Evolutionary conservation across 2,113 vertebrate genomes (phyloP).

Genomic region (Sarotherodon lohbergeri): DNA sequence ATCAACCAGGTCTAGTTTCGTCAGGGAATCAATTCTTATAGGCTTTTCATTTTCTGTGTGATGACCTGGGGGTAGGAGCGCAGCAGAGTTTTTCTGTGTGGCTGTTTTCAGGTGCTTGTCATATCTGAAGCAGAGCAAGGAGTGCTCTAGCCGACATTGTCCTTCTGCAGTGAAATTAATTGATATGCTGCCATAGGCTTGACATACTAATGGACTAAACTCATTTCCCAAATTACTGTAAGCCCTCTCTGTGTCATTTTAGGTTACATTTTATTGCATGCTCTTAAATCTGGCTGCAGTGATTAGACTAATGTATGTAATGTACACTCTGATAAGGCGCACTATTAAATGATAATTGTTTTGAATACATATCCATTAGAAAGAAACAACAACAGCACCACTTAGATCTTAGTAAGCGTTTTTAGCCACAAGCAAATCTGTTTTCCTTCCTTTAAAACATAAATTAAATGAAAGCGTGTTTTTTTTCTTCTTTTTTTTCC

Average conservation of each 20-base stretch:
- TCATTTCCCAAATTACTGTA: conserved; percentile 48
- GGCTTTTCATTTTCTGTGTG: conserved; percentile 66
- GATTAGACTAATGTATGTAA: conserved; percentile 31
- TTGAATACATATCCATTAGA: neutral
- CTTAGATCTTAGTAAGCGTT: neutral
- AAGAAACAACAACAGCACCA: neutral
- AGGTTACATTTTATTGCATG: conserved; percentile 45
- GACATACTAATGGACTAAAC: conserved; percentile 58
- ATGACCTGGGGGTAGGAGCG: conserved; percentile 33
- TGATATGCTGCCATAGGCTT: conserved; percentile 40
- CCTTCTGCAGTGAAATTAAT: conserved; percentile 56
- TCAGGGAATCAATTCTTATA: conserved; percentile 67
- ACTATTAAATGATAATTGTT: neutral
- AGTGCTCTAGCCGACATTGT: conserved; percentile 22
- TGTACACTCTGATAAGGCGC: neutral
- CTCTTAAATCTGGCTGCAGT: conserved; percentile 33
- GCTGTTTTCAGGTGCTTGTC: conserved; percentile 52
- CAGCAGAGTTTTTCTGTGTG: conserved; percentile 28
- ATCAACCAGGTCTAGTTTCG: conserved; percentile 59
- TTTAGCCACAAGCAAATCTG: neutral
- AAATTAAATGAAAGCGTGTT: conserved; percentile 6
- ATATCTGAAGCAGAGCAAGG: conserved; percentile 54
- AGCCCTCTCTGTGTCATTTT: conserved; percentile 26
- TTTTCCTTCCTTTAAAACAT: neutral
- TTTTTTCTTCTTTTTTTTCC: rapidly evolving